Evolutionary conservation across 2,888 invertebrate genomes (phyloP).

Genomic region (Drosophila anceps): DNA sequence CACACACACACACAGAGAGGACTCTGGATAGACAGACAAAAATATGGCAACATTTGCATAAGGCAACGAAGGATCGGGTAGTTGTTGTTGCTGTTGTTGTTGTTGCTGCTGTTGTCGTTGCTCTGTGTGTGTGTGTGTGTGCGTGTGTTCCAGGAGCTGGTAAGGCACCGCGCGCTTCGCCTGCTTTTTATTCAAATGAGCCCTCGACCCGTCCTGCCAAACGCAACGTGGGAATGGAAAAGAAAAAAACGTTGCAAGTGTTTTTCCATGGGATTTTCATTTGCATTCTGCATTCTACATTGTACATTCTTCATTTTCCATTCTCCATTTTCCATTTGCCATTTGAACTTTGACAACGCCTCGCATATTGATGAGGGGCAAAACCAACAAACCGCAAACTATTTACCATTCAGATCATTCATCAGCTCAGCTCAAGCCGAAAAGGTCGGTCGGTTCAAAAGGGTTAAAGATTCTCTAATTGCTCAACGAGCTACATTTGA

Average conservation of each 20-base stretch:
- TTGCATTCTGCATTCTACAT: neutral
- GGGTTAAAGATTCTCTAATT: constrained; percentile 12
- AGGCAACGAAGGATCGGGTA: constrained; percentile 42
- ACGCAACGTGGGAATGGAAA: constrained; percentile 65
- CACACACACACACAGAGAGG: constrained; percentile 13
- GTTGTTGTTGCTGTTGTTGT: constrained; percentile 1
- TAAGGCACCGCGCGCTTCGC: constrained; percentile 61
- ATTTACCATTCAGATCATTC: constrained; percentile 6
- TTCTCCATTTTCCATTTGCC: no score
- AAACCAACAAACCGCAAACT: constrained; percentile 19
- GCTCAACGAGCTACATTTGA: constrained; percentile 11
- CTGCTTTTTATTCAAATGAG: constrained; percentile 41
- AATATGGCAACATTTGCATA: constrained; percentile 68
- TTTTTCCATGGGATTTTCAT: constrained; percentile 13
- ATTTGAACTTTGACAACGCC: constrained; percentile 11
- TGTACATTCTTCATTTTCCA: no score
- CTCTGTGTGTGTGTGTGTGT: neutral
- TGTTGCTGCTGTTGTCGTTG: no score
- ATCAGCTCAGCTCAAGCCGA: constrained; percentile 3
- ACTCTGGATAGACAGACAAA: constrained; percentile 20
- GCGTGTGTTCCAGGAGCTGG: neutral
- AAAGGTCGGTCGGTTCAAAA: constrained; percentile 4
- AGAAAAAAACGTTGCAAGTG: constrained; percentile 68
- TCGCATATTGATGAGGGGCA: constrained; percentile 41
- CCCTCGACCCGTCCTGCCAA: constrained; percentile 48